Evolutionary conservation across 2,888 invertebrate species (phyloP).

Genomic region (Polymixis lichenea): DNA sequence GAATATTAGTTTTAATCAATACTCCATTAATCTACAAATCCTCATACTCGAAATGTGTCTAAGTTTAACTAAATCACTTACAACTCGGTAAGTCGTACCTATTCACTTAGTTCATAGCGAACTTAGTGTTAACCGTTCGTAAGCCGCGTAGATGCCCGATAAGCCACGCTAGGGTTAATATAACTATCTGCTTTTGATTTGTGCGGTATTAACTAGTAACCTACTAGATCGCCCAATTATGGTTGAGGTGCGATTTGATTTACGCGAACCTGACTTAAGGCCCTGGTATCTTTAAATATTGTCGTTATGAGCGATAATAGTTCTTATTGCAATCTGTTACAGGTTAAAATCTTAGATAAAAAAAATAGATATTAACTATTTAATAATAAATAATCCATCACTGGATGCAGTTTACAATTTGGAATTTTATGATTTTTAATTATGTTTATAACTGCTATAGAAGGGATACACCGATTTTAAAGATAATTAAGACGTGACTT

Average conservation of each 20-base stretch:
- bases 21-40: not conserved
- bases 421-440: too few species aligned
- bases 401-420: too few species aligned
- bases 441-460: too few species aligned
- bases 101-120: constrained; percentile 37
- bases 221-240: constrained; percentile 22
- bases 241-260: not conserved
- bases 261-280: not conserved
- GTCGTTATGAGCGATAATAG: too few species aligned
- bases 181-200: constrained; percentile 54
- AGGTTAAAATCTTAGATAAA: too few species aligned
- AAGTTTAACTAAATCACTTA: constrained; percentile 49
- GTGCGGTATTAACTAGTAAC: constrained; percentile 41
- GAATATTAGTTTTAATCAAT: constrained; percentile 32
- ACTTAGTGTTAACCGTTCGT: constrained; percentile 38
- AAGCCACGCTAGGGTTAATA: constrained; percentile 39
- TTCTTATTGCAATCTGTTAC: too few species aligned
- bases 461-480: too few species aligned
- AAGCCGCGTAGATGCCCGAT: constrained; percentile 46
- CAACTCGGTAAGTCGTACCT: not conserved
- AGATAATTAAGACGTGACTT: too few species aligned
- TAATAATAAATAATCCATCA: too few species aligned
- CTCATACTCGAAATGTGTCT: not conserved
- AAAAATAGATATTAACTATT: too few species aligned
- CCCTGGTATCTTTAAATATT: too few species aligned